phyloP scores from a whole-genome alignment of 1,140 invertebrate species.

The Phymorhynchus buccinoides region DNA sequence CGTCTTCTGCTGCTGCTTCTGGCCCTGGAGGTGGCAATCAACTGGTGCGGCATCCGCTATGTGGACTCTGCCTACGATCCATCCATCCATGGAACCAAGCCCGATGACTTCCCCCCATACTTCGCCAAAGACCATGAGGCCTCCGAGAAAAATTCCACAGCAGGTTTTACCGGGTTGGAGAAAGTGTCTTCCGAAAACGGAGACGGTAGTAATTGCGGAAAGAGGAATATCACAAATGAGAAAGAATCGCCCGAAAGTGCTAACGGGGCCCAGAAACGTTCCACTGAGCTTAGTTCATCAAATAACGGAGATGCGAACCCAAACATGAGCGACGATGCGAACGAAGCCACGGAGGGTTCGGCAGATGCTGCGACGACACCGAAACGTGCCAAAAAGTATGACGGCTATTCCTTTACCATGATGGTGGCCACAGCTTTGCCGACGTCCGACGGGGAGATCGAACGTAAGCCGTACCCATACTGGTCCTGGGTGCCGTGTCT shows the following conservation, averaged over 20 bases:
- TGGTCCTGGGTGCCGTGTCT: constrained; percentile 55
- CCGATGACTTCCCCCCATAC: background rate
- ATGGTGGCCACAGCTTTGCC: constrained; percentile 48
- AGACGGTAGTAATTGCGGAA: constrained; percentile 12
- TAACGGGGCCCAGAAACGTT: too few species aligned
- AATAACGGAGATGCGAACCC: background rate
- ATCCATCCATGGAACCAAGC: constrained; percentile 39
- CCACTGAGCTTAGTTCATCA: background rate
- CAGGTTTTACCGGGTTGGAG: background rate
- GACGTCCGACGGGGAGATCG: constrained; percentile 9
- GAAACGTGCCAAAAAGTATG: background rate
- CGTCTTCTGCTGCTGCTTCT: constrained; percentile 33
- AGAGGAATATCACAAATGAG: background rate
- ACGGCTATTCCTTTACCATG: constrained; percentile 41
- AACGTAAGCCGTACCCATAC: constrained; percentile 45
- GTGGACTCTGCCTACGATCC: constrained; percentile 44
- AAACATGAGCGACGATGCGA: constrained; percentile 17
- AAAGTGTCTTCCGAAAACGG: background rate
- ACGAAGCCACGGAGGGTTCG: background rate
- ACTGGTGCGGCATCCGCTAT: constrained; percentile 48
- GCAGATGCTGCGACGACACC: background rate
- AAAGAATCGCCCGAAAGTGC: too few species aligned
- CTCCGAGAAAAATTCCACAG: background rate
- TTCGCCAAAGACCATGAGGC: background rate
- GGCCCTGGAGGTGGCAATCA: constrained; percentile 41